Evolutionary conservation across 1,140 invertebrate genomes (phyloP), one percentile per base, ranked within the genome.

Genomic region (Panulirus ornatus): DNA sequence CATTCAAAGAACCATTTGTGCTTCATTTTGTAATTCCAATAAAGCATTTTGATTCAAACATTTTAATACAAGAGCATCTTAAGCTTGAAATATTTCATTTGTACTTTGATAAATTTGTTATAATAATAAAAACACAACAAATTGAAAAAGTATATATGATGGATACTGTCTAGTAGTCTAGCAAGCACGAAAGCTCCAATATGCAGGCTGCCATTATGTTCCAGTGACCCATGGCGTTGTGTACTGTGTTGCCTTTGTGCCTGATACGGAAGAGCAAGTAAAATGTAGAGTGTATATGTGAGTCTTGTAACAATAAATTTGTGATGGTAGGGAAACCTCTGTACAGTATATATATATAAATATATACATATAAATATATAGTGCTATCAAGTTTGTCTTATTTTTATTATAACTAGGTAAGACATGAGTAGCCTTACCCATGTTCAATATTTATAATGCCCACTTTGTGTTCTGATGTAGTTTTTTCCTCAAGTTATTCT

Each of bases 191-290:
- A 14, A 63, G 84, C 71, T 82, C 8, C 58, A 34, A 78, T 40
- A 54, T 36, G 34, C 34, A 58, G 71, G 84, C 27, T 30, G 79
- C 38, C 47, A 54, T 70, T 81, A 75, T 86, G 47, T 73, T 88
- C 78, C 86, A 81, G 27, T 71, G 82, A 73, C 75, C 85, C 75
- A 87, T 54, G 54, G 79, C 54, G 38, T 83, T 87, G 85, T 58
- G 76, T 58, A 83, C 79, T 83, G 88, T 89, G 79, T 89, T 89
- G 88, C 88, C 88, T 89, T 89, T 89, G 88, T 89, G 88, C 88
- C 88, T 89, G 79, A 89, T 84, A 63, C 51, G 79, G 88, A 89
- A 89, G 70, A 84, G 88, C 79, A 84, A 63, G 70, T 88, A 38
- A 82, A 71, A 34, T 87, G 85, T 87, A 79, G 54, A 87, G 85